Evolutionary conservation across 2,797 vertebrate genomes (phyloP).

Genomic region (Sparidentex hasta): DNA sequence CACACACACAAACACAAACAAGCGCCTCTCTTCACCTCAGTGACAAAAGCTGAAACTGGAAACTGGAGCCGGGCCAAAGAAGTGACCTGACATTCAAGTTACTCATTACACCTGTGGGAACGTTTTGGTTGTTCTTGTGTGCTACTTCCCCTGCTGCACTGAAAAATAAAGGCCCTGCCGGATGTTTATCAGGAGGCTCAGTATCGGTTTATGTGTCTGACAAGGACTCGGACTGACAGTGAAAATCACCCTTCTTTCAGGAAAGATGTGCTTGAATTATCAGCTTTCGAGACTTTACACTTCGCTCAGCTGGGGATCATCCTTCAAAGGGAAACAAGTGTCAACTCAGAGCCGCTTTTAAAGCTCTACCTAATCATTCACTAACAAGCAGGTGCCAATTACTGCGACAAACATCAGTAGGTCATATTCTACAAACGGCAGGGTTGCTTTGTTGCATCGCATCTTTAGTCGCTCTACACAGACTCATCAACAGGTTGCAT

Average conservation of each 20-base stretch:
- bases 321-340: conserved; percentile 39
- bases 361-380: conserved; percentile 30
- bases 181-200: background rate
- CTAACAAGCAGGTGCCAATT: conserved; percentile 43
- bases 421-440: conserved; percentile 18
- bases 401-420: conserved; percentile 32
- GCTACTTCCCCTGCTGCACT: conserved; percentile 32
- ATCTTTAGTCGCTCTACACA: conserved; percentile 11
- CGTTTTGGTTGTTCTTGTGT: conserved; percentile 26
- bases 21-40: conserved; percentile 20
- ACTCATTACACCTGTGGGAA: conserved; percentile 79
- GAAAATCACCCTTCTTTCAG: background rate
- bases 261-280: background rate
- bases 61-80: conserved; percentile 63
- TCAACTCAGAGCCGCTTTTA: conserved; percentile 27
- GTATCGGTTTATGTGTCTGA: background rate
- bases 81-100: conserved; percentile 73
- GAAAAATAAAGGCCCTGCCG: conserved; percentile 20
- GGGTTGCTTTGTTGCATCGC: background rate
- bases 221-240: background rate
- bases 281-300: background rate
- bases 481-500: background rate
- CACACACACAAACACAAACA: conserved; percentile 7
- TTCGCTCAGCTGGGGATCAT: background rate
- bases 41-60: conserved; percentile 72